Base-by-base conservation (phyloP, 2,797 vertebrate genomes). In the Alauda arvensis region DNA sequence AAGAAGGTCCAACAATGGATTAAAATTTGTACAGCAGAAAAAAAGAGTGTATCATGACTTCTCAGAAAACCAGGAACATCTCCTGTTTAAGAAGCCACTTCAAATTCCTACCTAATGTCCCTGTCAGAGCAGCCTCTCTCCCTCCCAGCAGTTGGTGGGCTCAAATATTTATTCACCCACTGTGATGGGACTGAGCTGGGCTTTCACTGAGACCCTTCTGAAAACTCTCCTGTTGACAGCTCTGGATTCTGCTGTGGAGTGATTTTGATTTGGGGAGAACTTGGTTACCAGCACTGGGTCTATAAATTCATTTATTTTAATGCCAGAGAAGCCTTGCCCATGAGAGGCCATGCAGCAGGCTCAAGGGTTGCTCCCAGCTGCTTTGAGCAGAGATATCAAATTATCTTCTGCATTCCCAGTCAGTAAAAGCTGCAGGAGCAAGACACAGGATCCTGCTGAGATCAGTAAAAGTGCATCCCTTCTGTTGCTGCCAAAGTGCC, bases 291-390 rank as follows among this genome's bases (percentile, higher is more conserved):
- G 11, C 7, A 12, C 4, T 48, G 23, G 3, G 3, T 31, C 11
- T 12, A 48, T 23, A 53, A 77, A 86, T 46, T 60, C 4, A 48
- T 37, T 19, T 57, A 13, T 39, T 88, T 52, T 51, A 52, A n/a
- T 65, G 65, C 29, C 5, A 26, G 33, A 75, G 52, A 85, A 80
- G 31, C 31, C 24, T 37, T 52, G 29, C 26, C 21, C 20, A 28
- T 7, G 25, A 82, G 3, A 72, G 31, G 25, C 29, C 3, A 1
- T 15, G 18, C 33, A 78, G 34, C 4, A 18, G 0, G 1, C 28
- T 56, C 28, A 46, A 33, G 60, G 9, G 2, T 8, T 69, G 19
- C 18, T 55, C 24, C 39, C 85, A 45, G 51, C 46, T 61, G 68
- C 55, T 68, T 56, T 15, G 39, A 80, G 62, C 79, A 80, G 31